A percentile compares a stretch with the other conserved stretches of the same genome.
Evolutionary conservation across 2,797 vertebrate species (phyloP).

Genomic region (Glyptemys insculpta): DNA sequence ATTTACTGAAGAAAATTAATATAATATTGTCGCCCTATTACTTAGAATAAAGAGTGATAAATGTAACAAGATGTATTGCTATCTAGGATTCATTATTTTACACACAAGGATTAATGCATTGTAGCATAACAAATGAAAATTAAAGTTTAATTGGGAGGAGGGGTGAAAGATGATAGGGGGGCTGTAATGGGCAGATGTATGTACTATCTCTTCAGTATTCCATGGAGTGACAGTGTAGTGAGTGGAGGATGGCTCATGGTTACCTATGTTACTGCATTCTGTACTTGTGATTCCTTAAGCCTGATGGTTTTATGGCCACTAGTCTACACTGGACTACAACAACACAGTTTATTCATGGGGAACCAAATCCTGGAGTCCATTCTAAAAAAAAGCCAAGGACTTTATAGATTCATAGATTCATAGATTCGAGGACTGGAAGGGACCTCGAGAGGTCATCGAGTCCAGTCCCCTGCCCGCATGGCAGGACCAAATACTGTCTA

Average conservation of each 20-base stretch:
- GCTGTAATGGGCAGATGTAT: background rate
- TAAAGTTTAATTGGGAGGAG: background rate
- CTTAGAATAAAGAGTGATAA: background rate
- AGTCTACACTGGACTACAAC: background rate
- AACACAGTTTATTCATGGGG: background rate
- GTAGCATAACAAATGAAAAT: background rate
- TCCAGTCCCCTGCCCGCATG: too few relatives aligned
- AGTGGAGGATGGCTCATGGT: constrained; percentile 17
- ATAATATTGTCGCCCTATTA: background rate
- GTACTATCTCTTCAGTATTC: constrained; percentile 25
- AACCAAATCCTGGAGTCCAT: background rate
- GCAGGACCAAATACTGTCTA: too few relatives aligned
- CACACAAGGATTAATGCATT: background rate
- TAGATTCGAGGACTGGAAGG: too few relatives aligned
- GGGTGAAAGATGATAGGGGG: background rate
- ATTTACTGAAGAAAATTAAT: background rate
- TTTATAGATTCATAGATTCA: background rate
- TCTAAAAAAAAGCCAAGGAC: background rate
- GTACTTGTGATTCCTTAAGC: background rate
- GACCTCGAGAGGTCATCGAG: too few relatives aligned
- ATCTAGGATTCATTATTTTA: background rate
- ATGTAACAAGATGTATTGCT: background rate
- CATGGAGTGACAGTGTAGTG: background rate
- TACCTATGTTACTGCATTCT: background rate
- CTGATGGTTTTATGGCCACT: background rate